Evolutionary conservation across 2,888 invertebrate genomes (phyloP).

Genomic region (Drosophila recens): DNA sequence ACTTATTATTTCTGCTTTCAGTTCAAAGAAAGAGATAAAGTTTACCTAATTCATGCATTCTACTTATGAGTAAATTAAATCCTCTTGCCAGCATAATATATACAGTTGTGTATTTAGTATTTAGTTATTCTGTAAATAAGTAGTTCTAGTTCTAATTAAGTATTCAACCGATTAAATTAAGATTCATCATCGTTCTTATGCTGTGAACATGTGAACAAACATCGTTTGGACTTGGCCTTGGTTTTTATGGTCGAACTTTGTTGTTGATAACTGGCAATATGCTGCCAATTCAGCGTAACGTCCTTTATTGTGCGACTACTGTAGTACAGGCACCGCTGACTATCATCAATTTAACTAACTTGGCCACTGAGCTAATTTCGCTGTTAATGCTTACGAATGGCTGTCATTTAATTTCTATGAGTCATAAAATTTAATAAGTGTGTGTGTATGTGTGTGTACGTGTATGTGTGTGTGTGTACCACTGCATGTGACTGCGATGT

Average conservation of each 20-base stretch:
- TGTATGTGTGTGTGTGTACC: conserved; percentile 10
- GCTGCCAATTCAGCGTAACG: conserved; percentile 22
- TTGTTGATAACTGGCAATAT: conserved; percentile 27
- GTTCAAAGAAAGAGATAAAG: not conserved
- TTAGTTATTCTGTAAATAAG: conserved; percentile 2
- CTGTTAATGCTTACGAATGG: conserved; percentile 72
- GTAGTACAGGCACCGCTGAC: conserved; percentile 6
- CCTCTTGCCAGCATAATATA: not conserved
- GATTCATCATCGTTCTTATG: conserved; percentile 12
- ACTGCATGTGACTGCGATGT: conserved; percentile 46
- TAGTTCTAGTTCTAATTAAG: conserved; percentile 31
- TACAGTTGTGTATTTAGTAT: not conserved
- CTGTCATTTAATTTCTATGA: conserved; percentile 73
- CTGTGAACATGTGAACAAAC: conserved; percentile 11
- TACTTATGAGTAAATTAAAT: not conserved
- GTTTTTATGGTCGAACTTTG: conserved; percentile 35
- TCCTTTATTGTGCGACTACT: conserved; percentile 1
- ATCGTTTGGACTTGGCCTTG: conserved; percentile 1
- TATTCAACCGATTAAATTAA: conserved; percentile 20
- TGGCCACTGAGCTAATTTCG: conserved; percentile 59
- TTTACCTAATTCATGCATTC: not conserved
- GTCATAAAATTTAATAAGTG: conserved; percentile 67
- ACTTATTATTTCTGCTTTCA: not conserved
- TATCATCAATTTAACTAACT: conserved; percentile 22
- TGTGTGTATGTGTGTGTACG: conserved; percentile 4